A percentile compares a stretch with the other conserved stretches of the same genome.
Evolutionary conservation across 1,140 invertebrate species (phyloP).

Genomic region (Bombus pascuorum): DNA sequence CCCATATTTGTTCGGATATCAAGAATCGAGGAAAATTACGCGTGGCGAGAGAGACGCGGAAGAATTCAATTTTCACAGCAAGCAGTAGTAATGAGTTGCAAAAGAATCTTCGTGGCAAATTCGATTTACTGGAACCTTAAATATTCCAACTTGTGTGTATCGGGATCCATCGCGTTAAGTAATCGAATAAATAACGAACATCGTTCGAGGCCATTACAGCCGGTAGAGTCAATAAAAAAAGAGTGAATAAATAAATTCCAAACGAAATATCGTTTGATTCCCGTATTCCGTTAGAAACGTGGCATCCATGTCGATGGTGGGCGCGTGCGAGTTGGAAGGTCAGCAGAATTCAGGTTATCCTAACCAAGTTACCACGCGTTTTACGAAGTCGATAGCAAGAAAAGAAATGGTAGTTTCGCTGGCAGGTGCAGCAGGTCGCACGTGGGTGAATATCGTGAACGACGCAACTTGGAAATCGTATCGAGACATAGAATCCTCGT

Average conservation of each 20-base stretch:
- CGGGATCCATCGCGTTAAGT: not conserved
- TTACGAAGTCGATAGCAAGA: not conserved
- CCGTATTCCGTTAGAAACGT: not conserved
- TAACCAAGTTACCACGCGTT: not conserved
- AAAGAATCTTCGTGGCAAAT: not conserved
- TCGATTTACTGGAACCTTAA: not conserved
- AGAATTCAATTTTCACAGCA: not conserved
- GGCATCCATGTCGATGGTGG: not conserved
- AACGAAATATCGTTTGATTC: not conserved
- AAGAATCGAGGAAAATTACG: not conserved
- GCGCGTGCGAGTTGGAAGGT: slow-evolving; percentile 1
- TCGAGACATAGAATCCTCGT: slow-evolving; percentile 22
- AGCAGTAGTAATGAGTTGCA: not conserved
- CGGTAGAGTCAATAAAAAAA: too few relatives aligned
- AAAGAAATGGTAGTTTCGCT: not conserved
- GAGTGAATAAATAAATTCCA: not conserved
- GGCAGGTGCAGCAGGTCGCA: slow-evolving; percentile 35
- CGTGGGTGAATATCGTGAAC: slow-evolving; percentile 19
- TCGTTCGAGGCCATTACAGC: not conserved
- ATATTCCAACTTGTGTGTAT: not conserved
- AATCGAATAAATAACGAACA: not conserved
- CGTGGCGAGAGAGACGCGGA: not conserved
- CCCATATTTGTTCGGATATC: not conserved
- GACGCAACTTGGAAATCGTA: slow-evolving; percentile 41
- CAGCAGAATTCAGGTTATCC: not conserved